Evolutionary conservation across 2,888 invertebrate genomes (phyloP).

Genomic region (Hartigia nigra): DNA sequence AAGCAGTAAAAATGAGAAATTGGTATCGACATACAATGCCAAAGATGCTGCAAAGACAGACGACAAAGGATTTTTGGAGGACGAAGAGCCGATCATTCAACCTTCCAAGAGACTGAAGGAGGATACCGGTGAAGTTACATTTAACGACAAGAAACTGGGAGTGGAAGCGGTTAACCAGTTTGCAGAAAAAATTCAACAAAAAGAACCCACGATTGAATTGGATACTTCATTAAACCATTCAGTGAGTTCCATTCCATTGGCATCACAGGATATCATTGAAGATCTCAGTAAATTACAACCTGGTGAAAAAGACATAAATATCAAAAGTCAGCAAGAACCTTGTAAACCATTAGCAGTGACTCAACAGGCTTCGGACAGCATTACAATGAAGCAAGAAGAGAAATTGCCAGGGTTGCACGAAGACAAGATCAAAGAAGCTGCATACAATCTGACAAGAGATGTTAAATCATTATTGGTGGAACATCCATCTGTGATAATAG

Average conservation of each 20-base stretch:
- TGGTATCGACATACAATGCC: background rate
- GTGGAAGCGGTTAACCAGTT: constrained; percentile 17
- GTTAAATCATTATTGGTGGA: background rate
- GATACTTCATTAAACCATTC: background rate
- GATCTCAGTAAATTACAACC: background rate
- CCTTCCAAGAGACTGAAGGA: constrained; percentile 37
- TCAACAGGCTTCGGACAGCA: background rate
- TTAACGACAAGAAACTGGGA: constrained; percentile 5
- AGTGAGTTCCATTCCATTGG: constrained; percentile 5
- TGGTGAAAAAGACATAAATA: background rate
- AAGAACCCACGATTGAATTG: constrained; percentile 9
- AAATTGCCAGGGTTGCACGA: background rate
- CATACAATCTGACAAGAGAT: background rate
- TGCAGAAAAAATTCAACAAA: constrained; percentile 7
- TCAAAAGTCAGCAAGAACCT: background rate
- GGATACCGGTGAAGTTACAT: constrained; percentile 13
- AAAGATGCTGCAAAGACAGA: constrained; percentile 5
- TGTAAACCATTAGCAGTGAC: background rate
- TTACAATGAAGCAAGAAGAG: background rate
- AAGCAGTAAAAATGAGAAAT: background rate
- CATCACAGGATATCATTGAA: background rate
- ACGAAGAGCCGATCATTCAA: constrained; percentile 26
- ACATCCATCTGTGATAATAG: background rate
- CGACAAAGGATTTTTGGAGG: constrained; percentile 3
- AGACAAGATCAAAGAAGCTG: background rate